phyloP scores from a whole-genome alignment of 2,888 invertebrate genomes.

The Drosophila pseudotalamancana region DNA sequence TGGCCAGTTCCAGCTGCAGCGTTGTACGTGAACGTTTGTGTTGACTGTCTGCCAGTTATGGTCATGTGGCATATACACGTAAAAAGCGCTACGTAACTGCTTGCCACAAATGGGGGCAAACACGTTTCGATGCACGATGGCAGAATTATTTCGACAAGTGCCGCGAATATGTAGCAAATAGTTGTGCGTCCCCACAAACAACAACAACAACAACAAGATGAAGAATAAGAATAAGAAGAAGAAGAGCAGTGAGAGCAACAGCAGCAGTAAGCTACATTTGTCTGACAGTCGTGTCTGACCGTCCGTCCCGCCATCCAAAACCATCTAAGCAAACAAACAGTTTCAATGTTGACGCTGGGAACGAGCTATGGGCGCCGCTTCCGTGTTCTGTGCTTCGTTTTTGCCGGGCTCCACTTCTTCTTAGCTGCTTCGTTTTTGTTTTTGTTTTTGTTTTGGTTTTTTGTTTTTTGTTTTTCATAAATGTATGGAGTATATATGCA shows the following conservation, averaged over 20 bases:
- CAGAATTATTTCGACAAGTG: slow-evolving; percentile 55
- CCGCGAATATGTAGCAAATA: slow-evolving; percentile 53
- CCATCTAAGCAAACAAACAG: slow-evolving; percentile 60
- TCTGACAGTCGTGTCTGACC: slow-evolving; percentile 7
- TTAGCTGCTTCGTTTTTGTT: neutral
- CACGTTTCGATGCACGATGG: slow-evolving; percentile 49
- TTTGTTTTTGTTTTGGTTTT: too few species aligned
- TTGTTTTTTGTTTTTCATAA: slow-evolving; percentile 26
- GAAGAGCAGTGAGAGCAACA: neutral
- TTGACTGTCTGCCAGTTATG: slow-evolving; percentile 31
- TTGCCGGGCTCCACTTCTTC: neutral
- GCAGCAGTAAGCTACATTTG: neutral
- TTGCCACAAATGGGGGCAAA: slow-evolving; percentile 62
- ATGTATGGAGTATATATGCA: slow-evolving; percentile 7
- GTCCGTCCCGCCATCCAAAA: slow-evolving; percentile 7
- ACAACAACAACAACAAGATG: neutral
- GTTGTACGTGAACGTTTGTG: slow-evolving; percentile 10
- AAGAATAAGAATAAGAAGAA: too few species aligned
- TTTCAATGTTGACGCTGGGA: slow-evolving; percentile 29
- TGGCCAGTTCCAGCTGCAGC: slow-evolving; percentile 26
- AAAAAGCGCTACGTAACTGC: slow-evolving; percentile 40
- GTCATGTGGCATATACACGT: slow-evolving; percentile 42
- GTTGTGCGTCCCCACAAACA: slow-evolving; percentile 29
- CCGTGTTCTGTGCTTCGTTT: slow-evolving; percentile 44
- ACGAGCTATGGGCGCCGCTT: slow-evolving; percentile 44